A percentile compares a stretch with the other conserved stretches of the same genome.
Conservation (phyloP, 1,140 invertebrate genomes). For the Laupala kohalensis region DNA sequence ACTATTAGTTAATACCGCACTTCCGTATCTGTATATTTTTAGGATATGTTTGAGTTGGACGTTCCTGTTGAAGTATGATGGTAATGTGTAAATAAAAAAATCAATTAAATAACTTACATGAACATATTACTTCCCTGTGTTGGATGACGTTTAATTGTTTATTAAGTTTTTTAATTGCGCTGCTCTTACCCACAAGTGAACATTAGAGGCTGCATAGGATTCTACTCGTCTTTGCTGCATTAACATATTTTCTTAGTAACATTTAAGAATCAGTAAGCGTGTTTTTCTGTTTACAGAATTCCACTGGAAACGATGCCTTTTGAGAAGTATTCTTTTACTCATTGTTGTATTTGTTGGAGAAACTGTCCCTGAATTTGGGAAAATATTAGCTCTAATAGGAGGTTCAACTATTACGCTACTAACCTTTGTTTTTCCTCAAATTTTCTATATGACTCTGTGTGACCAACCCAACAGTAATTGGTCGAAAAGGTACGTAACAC, state of each 20-base stretch:
- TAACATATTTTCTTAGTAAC: background rate
- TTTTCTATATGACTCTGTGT: constrained; percentile 50
- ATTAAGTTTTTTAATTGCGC: no score
- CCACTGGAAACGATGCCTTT: constrained; percentile 40
- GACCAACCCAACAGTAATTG: constrained; percentile 23
- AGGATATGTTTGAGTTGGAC: no score
- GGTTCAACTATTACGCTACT: constrained; percentile 50
- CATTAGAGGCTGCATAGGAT: no score
- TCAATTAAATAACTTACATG: no score
- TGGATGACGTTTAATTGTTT: no score
- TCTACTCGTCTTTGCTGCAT: no score
- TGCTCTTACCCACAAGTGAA: no score
- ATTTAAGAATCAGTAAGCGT: background rate
- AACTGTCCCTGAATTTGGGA: constrained; percentile 53
- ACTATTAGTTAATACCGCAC: no score
- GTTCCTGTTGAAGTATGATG: no score
- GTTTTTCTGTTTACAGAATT: constrained; percentile 39
- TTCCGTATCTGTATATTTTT: no score
- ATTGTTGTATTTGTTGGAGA: constrained; percentile 49
- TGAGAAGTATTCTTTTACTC: constrained; percentile 40
- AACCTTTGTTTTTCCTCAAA: constrained; percentile 50
- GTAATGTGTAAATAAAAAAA: no score
- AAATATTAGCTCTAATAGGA: constrained; percentile 55
- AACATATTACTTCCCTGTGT: no score
- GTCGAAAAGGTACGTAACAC: constrained; percentile 28